Conservation (phyloP, 2,888 invertebrate genomes). For the Brachypalpus laphriformis region DNA sequence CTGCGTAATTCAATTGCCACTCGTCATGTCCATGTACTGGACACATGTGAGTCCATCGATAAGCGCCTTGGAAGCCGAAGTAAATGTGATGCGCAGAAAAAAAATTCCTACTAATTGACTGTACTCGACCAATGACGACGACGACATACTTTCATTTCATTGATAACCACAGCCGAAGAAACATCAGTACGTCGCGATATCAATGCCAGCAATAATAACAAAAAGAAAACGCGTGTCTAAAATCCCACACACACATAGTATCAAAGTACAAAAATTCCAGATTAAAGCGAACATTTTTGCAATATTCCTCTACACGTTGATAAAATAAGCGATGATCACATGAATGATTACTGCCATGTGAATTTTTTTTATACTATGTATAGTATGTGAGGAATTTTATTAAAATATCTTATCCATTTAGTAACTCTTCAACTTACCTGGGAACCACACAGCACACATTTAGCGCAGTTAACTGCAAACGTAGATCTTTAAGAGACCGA, state of each 20-base stretch:
- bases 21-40: conserved; percentile 46
- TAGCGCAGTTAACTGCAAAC: too few species aligned
- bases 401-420: background rate
- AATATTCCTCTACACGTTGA: background rate
- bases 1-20: conserved; percentile 56
- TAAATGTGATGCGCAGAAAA: conserved; percentile 47
- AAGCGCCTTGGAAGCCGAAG: background rate
- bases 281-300: conserved; percentile 20
- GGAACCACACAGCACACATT: too few species aligned
- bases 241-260: background rate
- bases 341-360: conserved; percentile 12
- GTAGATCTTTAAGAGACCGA: too few species aligned
- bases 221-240: background rate
- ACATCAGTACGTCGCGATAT: background rate
- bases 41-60: conserved; percentile 45
- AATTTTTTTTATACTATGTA: background rate
- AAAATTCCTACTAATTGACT: conserved; percentile 15
- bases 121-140: background rate
- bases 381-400: background rate
- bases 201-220: background rate
- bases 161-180: conserved; percentile 30
- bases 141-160: conserved; percentile 50
- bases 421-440: too few species aligned
- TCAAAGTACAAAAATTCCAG: conserved; percentile 13
- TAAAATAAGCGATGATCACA: conserved; percentile 26